phyloP scores from a whole-genome alignment of 2,113 vertebrate species.

The Saguinus midas region DNA sequence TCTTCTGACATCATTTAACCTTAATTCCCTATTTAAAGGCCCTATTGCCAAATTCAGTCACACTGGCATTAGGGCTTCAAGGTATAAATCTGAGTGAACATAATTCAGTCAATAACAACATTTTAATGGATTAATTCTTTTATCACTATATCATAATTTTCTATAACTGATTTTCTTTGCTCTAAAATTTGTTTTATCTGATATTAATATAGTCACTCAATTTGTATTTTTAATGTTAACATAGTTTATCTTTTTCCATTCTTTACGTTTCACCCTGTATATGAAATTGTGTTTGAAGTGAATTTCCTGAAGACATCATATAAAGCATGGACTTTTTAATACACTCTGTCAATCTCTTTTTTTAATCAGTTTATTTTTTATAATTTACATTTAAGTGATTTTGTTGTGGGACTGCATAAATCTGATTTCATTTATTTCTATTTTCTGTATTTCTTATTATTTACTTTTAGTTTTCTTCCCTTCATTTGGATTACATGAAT shows the following conservation, averaged over 20 bases:
- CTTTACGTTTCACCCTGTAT: background rate
- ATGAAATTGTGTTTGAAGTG: background rate
- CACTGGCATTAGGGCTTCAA: background rate
- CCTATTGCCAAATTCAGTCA: background rate
- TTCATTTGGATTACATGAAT: background rate
- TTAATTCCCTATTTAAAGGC: background rate
- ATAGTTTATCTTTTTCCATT: background rate
- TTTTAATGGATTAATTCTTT: background rate
- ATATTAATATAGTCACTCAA: background rate
- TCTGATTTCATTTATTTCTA: background rate
- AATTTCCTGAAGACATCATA: background rate
- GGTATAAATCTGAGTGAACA: background rate
- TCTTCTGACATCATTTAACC: background rate
- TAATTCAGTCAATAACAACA: background rate
- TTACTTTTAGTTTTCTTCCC: background rate
- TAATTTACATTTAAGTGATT: background rate
- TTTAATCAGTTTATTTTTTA: background rate
- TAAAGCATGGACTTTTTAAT: background rate
- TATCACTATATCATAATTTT: background rate
- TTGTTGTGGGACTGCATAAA: background rate
- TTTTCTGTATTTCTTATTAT: background rate
- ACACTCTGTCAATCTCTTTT: background rate
- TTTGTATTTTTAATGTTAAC: background rate
- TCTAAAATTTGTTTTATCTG: background rate
- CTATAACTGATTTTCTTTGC: background rate